Evolutionary conservation across 37 sponge, comb jelly and placozoan species (phyloP).

Genomic region (Halichondria panicea): DNA sequence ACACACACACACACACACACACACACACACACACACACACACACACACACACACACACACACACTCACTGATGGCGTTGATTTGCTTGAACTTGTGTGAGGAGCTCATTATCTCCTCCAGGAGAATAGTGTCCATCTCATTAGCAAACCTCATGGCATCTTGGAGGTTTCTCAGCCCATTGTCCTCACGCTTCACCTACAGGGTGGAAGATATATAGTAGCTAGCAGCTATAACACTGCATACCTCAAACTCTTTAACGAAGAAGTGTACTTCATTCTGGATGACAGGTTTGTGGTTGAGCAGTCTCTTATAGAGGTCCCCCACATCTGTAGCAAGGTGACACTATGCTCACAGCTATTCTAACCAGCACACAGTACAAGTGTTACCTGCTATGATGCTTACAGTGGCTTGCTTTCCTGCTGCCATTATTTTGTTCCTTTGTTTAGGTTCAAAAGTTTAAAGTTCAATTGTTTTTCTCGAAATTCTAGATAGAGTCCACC

Average conservation of each 20-base stretch:
- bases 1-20: conserved; percentile 5
- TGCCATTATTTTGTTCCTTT: no score
- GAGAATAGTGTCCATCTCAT: conserved; percentile 49
- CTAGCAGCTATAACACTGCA: no score
- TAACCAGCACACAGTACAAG: background rate
- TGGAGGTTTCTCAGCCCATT: conserved; percentile 41
- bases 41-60: background rate
- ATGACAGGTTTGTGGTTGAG: conserved; percentile 66
- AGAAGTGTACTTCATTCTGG: conserved; percentile 72
- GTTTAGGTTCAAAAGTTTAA: no score
- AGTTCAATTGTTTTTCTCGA: no score
- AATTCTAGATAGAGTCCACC: no score
- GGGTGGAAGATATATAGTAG: background rate
- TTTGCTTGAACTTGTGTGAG: conserved; percentile 12
- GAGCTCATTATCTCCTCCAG: conserved; percentile 37
- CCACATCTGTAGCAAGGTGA: conserved; percentile 37
- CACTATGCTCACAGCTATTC: no score
- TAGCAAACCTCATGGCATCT: conserved; percentile 35
- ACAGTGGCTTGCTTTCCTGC: conserved; percentile 55
- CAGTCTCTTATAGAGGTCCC: conserved; percentile 59
- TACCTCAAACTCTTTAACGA: conserved; percentile 83
- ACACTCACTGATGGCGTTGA: conserved; percentile 11
- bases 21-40: no score
- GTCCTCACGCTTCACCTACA: conserved; percentile 42
- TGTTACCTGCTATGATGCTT: conserved; percentile 34